phyloP scores from a whole-genome alignment of 2,113 vertebrate species.

The Naja naja region DNA sequence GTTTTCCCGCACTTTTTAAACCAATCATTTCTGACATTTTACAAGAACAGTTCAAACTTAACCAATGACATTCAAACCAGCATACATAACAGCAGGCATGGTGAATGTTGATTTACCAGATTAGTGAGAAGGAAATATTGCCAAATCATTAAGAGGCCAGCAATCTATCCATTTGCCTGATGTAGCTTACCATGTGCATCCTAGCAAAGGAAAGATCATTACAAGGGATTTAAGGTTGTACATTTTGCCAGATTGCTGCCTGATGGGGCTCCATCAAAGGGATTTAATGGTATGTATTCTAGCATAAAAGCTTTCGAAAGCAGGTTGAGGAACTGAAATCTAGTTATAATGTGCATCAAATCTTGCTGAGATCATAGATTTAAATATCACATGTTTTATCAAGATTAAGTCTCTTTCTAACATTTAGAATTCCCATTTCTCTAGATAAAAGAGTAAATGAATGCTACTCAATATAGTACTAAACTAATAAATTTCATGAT shows the following conservation, averaged over 20 bases:
- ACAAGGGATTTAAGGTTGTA: neutral
- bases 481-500: neutral
- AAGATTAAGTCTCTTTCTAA: conserved; percentile 13
- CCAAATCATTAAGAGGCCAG: conserved; percentile 22
- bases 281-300: neutral
- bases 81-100: no score
- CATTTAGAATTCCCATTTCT: neutral
- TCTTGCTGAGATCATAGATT: neutral
- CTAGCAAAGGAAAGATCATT: neutral
- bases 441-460: neutral
- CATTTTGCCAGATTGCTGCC: neutral
- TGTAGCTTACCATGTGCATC: conserved; percentile 14
- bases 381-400: neutral
- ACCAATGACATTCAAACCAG: no score
- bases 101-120: conserved; percentile 12
- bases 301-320: neutral
- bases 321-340: conserved; percentile 10
- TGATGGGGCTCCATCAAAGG: neutral
- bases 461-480: neutral
- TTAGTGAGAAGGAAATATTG: conserved; percentile 6
- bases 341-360: neutral
- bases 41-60: no score
- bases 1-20: no score
- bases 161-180: conserved; percentile 14
- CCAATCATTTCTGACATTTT: no score